Conservation (phyloP, 1,140 invertebrate species). For the Heliconius eleuchia region DNA sequence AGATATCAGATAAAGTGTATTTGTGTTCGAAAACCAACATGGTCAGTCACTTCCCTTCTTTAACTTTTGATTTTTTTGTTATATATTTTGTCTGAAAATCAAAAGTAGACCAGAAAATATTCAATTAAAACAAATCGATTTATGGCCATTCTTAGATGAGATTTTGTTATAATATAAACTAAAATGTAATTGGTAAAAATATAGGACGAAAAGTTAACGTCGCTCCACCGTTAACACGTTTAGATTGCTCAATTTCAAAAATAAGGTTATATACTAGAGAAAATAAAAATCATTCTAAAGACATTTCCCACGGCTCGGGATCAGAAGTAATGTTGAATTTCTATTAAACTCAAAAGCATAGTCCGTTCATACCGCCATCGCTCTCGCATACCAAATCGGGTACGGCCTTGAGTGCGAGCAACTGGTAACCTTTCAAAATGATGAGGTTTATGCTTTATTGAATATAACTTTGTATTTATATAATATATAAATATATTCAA, state of each 20-base stretch:
- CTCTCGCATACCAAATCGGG: constrained; percentile 41
- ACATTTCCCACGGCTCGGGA: neutral
- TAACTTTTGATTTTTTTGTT: too few species aligned
- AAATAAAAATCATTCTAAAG: neutral
- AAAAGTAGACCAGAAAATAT: too few species aligned
- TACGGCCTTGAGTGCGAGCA: constrained; percentile 58
- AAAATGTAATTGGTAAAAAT: neutral
- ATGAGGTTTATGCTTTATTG: neutral
- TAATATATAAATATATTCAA: too few species aligned
- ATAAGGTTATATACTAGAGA: too few species aligned
- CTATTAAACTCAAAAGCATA: constrained; percentile 10
- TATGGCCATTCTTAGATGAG: too few species aligned
- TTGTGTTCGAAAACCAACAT: too few species aligned
- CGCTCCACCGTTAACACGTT: neutral
- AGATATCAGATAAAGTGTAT: too few species aligned
- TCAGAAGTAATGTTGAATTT: neutral
- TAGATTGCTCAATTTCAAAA: too few species aligned
- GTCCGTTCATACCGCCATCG: constrained; percentile 18
- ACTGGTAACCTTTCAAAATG: constrained; percentile 55
- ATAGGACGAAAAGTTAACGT: neutral
- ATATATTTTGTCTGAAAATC: too few species aligned
- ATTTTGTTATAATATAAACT: too few species aligned
- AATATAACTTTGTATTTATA: neutral
- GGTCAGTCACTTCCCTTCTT: too few species aligned
- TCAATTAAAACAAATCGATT: too few species aligned